Evolutionary conservation across 2,113 vertebrate species (phyloP), one percentile per base, ranked within the genome.

Genomic region (Atractosteus spatula): DNA sequence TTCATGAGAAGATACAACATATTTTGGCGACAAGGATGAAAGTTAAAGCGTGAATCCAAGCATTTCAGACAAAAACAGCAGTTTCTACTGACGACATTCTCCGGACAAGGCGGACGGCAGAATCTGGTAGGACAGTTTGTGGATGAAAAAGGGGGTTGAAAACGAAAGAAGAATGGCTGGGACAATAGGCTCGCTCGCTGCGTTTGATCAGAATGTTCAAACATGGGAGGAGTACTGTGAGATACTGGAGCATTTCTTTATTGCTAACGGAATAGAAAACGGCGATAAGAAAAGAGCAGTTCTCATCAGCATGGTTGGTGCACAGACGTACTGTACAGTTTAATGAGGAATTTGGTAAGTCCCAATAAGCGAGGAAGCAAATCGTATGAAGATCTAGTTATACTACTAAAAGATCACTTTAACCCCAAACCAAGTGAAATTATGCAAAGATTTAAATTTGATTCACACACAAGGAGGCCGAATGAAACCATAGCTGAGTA

Each of bases 341-440:
- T 78, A 7, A 47, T 78, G 47, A 55, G 64, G 54, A 77, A 41
- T 8, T 44, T 75, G 7, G 14, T 72, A 2, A 66, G 71, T 11
- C 74, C 68, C 0, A 4, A 10, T 4, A 71, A 56, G 6, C 71
- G 67, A 12, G 45, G 61, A 3, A 65, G 63, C 0, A 79, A 76
- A 42, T 61, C 74, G 0, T 73, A 72, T 63, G 10, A 12, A 2
- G 13, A 80, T 41, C 17, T 77, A 3, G 57, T 54, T 2, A 11
- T 10, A 8, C 3, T 73, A 1, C 55, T 74, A 2, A 69, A 71
- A 29, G 61, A 8, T 42, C 71, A 74, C 29, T 76, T 69, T 29
- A 71, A 69, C 61, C 71, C 74, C 1, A 80, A 72, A 16, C 71
- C 74, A 10, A 76, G 65, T n/a, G 71, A 78, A 62, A 80, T 72